phyloP scores from a whole-genome alignment of 2,888 invertebrate genomes.

The Taphrorychus bicolor region DNA sequence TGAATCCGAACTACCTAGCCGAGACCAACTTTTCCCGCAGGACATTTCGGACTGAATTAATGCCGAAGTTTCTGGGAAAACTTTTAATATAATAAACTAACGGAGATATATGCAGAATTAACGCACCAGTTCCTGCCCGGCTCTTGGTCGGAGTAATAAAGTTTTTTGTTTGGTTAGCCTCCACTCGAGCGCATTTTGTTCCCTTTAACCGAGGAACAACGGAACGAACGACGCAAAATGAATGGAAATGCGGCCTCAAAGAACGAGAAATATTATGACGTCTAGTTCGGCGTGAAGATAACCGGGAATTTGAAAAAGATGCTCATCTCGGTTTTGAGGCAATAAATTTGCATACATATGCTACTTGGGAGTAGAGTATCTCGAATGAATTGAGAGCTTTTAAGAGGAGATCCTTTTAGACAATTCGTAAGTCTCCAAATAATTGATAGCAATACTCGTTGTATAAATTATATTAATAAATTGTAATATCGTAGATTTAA shows the following conservation, averaged over 20 bases:
- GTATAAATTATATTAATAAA: too few relatives aligned
- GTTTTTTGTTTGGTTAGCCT: slow-evolving; percentile 18
- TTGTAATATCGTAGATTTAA: too few relatives aligned
- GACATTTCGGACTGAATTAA: slow-evolving; percentile 28
- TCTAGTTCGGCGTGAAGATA: neutral
- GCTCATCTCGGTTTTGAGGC: too few relatives aligned
- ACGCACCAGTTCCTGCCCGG: slow-evolving; percentile 24
- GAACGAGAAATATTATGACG: neutral
- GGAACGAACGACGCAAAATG: neutral
- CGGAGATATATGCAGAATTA: slow-evolving; percentile 28
- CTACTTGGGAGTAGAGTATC: too few relatives aligned
- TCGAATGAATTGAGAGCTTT: too few relatives aligned
- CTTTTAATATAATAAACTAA: slow-evolving; percentile 33
- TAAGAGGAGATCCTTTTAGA: too few relatives aligned
- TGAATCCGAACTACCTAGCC: slow-evolving; percentile 17
- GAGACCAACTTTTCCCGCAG: slow-evolving; percentile 14
- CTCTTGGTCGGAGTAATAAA: slow-evolving; percentile 8
- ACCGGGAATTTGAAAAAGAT: neutral
- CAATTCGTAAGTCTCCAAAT: too few relatives aligned
- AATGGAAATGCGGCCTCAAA: neutral
- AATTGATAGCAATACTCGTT: too few relatives aligned
- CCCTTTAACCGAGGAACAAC: slow-evolving; percentile 1
- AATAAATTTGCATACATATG: too few relatives aligned
- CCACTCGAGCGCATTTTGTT: slow-evolving; percentile 16
- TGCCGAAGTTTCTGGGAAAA: slow-evolving; percentile 19